Percentiles rank a stretch among this genome's conserved stretches.
These are phyloP conservation scores for Drosophila pseudoananassae DNA, from an alignment of 1,140 invertebrate species.

Conservation along the genomic window DNA sequence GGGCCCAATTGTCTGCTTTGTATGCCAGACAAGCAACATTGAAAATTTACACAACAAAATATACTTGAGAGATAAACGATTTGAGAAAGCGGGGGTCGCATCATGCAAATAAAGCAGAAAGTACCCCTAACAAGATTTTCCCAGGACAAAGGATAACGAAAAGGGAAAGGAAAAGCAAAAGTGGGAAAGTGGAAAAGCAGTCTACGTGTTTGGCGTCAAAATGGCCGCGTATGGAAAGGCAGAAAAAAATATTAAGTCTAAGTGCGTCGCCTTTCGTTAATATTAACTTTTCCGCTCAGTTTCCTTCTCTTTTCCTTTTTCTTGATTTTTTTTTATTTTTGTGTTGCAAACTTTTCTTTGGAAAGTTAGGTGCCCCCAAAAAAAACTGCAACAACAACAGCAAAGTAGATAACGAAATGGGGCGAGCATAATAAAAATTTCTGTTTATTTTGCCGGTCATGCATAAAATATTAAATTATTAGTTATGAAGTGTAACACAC, in stretches of 20 bases:
- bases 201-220: slow-evolving; percentile 78
- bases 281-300: slow-evolving; percentile 80
- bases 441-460: slow-evolving; percentile 78
- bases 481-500: slow-evolving; percentile 62
- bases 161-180: slow-evolving; percentile 24
- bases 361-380: slow-evolving; percentile 49
- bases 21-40: slow-evolving; percentile 56
- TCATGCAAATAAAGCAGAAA: slow-evolving; percentile 54
- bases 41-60: slow-evolving; percentile 75
- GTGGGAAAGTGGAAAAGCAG: slow-evolving; percentile 33
- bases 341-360: slow-evolving; percentile 49
- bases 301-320: slow-evolving; percentile 62
- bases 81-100: slow-evolving; percentile 22
- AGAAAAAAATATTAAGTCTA: slow-evolving; percentile 67
- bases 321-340: slow-evolving; percentile 58
- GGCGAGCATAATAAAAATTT: slow-evolving; percentile 48
- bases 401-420: slow-evolving; percentile 41
- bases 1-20: slow-evolving; percentile 47
- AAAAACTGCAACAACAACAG: slow-evolving; percentile 28
- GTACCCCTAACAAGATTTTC: slow-evolving; percentile 71
- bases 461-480: slow-evolving; percentile 83
- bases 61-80: slow-evolving; percentile 54
- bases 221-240: slow-evolving; percentile 47
- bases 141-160: slow-evolving; percentile 57
- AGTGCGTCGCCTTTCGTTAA: slow-evolving; percentile 76